Base-by-base conservation (phyloP, 2,113 vertebrate species). In the Cathartes aura region DNA sequence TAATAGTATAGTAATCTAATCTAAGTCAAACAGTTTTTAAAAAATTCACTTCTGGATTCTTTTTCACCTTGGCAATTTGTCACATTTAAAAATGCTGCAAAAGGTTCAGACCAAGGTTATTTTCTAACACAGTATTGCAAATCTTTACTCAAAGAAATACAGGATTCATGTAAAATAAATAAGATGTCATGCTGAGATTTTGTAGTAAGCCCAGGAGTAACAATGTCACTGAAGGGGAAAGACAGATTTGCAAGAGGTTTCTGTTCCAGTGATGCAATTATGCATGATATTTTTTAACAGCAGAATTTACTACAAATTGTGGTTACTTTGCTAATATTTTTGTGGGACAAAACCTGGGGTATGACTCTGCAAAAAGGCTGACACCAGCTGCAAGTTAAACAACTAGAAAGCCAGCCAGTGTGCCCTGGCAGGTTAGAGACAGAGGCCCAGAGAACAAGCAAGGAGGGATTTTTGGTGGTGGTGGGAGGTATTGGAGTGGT, bases 401-500 rank as follows among this genome's bases (percentile, higher is more conserved):
- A 70, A 30, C n/a, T 42, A 24, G 9, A 53, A 91, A 74, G 27
- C 2, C 26, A 67, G 6, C 10, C 1, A 1, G 6, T 48, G 17
- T 75, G 62, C 7, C 42, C 34, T 38, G 38, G 18, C 26, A 45
- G 12, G 24, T 59, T n/a, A 47, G 32, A 71, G 47, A 7, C 40
- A 50, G 22, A 67, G 36, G 13, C 10, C n/a, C 48, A 59, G 34
- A 53, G 26, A 76, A n/a, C 10, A 38, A 66, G 17, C 23, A 66
- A 48, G 21, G 52, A 80, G 19, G 38, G 21, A 8, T 18, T 85
- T 72, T 47, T 45, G 32, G 19, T 34, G 43, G 43, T 50, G 15
- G 24, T 1, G 0, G 29, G 2, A 60, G n/a, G 18, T 29, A 52
- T 9, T 21, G 14, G 26, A 75, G 23, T 17, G n/a, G 4, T 22